These are phyloP conservation scores for Lycocerus yunnanus DNA, from an alignment of 2,888 invertebrate species.

Conservation along the genomic window DNA sequence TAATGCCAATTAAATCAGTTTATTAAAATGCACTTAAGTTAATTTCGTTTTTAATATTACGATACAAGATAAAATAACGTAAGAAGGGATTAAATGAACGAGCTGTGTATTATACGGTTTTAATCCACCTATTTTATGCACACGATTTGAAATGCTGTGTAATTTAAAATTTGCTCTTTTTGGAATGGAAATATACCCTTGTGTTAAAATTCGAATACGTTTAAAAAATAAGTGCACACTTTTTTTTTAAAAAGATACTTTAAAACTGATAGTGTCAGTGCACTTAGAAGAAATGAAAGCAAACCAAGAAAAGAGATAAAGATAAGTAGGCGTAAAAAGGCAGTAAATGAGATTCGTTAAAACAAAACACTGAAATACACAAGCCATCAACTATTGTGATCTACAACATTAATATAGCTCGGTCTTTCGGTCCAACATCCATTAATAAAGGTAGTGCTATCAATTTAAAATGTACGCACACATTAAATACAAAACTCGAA, in stretches of 20 bases:
- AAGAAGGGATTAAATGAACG: background rate
- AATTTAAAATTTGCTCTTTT: background rate
- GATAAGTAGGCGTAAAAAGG: slow-evolving; percentile 41
- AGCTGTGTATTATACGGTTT: background rate
- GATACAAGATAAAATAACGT: slow-evolving; percentile 16
- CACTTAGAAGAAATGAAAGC: slow-evolving; percentile 34
- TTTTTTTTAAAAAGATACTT: background rate
- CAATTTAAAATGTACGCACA: slow-evolving; percentile 47
- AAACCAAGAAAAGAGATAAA: slow-evolving; percentile 36
- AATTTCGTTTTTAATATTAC: slow-evolving; percentile 21
- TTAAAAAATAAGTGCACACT: background rate
- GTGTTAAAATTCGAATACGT: background rate
- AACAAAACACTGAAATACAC: slow-evolving; percentile 47
- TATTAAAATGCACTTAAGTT: slow-evolving; percentile 22
- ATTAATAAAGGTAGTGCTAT: slow-evolving; percentile 48
- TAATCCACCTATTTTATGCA: background rate
- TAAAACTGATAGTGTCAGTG: slow-evolving; percentile 35
- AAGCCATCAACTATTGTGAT: slow-evolving; percentile 46
- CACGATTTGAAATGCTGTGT: background rate
- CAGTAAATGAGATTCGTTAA: slow-evolving; percentile 48
- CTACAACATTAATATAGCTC: slow-evolving; percentile 43
- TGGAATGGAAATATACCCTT: background rate
- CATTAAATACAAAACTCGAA: slow-evolving; percentile 48
- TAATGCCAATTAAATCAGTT: slow-evolving; percentile 23
- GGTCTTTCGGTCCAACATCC: slow-evolving; percentile 42